A percentile compares a stretch with the other conserved stretches of the same genome.
phyloP scores from a whole-genome alignment of 2,113 vertebrate species.

The Heterotis niloticus region DNA sequence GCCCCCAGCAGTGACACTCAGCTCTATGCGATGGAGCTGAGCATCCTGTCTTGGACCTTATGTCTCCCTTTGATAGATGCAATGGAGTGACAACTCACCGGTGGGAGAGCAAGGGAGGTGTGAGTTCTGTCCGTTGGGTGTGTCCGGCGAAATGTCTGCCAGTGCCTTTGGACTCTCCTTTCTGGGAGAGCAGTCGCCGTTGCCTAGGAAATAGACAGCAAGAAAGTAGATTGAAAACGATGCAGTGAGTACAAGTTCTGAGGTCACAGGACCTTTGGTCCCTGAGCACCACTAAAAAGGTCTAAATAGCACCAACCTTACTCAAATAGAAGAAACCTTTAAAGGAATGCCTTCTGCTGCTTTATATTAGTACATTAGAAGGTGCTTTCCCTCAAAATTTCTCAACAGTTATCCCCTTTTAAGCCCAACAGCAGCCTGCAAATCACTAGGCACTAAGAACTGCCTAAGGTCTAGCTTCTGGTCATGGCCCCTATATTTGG shows the following conservation, averaged over 20 bases:
- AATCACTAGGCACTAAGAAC: not conserved
- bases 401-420: not conserved
- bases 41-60: no score
- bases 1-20: no score
- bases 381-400: not conserved
- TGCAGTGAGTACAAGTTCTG: not conserved
- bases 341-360: no score
- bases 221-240: slow-evolving; percentile 36
- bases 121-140: slow-evolving; percentile 85
- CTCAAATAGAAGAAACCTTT: no score
- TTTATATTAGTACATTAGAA: not conserved
- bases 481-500: not conserved
- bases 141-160: slow-evolving; percentile 83
- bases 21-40: no score
- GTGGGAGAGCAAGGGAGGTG: slow-evolving; percentile 78
- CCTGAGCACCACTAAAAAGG: not conserved
- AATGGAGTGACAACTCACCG: slow-evolving; percentile 67
- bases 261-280: not conserved
- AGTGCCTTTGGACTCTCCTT: slow-evolving; percentile 85
- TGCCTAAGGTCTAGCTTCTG: not conserved
- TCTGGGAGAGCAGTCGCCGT: slow-evolving; percentile 89
- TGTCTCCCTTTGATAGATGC: not conserved
- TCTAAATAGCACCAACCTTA: not conserved
- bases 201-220: slow-evolving; percentile 77
- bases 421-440: not conserved